Evolutionary conservation across 2,113 vertebrate species (phyloP).

Genomic region (Myrmecobius fasciatus): DNA sequence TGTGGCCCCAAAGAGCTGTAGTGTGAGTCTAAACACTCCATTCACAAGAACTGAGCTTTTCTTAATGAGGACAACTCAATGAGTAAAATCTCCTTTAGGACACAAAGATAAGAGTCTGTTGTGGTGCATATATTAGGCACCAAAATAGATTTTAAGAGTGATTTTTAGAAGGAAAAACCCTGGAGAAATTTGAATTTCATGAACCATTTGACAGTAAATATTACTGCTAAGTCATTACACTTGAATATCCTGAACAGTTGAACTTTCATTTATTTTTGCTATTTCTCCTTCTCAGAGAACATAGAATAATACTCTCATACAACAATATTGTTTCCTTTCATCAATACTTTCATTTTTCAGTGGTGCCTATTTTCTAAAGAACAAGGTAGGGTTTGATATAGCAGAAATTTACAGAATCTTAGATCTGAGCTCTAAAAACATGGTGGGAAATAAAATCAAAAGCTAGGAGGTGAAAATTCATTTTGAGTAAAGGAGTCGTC

Average conservation of each 20-base stretch:
- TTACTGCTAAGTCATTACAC: not conserved
- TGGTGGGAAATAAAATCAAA: not conserved
- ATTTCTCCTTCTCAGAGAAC: not conserved
- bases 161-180: not conserved
- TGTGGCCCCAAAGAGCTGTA: conserved; percentile 59
- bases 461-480: not conserved
- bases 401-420: not conserved
- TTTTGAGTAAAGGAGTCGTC: not conserved
- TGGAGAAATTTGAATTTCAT: not conserved
- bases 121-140: not conserved
- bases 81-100: conserved; percentile 45
- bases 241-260: not conserved
- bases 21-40: conserved; percentile 45
- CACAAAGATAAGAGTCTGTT: not conserved
- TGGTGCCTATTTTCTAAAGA: not conserved
- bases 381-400: not conserved
- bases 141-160: not conserved
- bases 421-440: not conserved
- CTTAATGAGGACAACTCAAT: conserved; percentile 56
- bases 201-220: not conserved
- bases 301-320: not conserved
- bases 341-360: not conserved
- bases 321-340: not conserved
- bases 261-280: not conserved
- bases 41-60: conserved; percentile 66